A percentile compares a stretch with the other conserved stretches of the same genome.
These are phyloP conservation scores for Pantala flavescens DNA, from an alignment of 1,140 invertebrate species.

Conservation along the genomic window DNA sequence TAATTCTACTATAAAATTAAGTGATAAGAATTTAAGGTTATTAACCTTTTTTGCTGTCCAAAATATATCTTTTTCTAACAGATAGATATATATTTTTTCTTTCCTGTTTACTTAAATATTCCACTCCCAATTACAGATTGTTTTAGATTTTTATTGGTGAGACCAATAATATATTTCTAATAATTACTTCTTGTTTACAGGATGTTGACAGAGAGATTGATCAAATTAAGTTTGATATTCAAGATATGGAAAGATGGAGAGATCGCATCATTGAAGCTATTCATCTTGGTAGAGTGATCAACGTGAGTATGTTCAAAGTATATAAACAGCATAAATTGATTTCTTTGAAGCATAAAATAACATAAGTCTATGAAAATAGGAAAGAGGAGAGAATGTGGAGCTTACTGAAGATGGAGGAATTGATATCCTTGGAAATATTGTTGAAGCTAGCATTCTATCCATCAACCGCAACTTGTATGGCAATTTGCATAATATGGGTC, in stretches of 20 bases:
- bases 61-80: no score
- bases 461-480: conserved; percentile 42
- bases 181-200: no score
- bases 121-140: no score
- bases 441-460: conserved; percentile 34
- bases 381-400: conserved; percentile 34
- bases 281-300: conserved; percentile 29
- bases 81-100: no score
- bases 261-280: conserved; percentile 35
- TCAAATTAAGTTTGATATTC: conserved; percentile 24
- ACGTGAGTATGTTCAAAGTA: conserved; percentile 22
- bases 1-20: no score
- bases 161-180: no score
- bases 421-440: conserved; percentile 38
- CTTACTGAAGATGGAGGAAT: conserved; percentile 32
- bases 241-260: conserved; percentile 30
- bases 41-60: no score
- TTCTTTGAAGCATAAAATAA: no score
- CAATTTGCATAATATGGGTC: conserved; percentile 47
- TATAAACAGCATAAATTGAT: not conserved
- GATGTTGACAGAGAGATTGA: conserved; percentile 24
- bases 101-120: no score
- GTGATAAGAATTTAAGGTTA: no score
- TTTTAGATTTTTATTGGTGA: no score
- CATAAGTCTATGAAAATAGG: not conserved